Evolutionary conservation across 2,113 vertebrate species (phyloP).

Genomic region (Chamaea fasciata): DNA sequence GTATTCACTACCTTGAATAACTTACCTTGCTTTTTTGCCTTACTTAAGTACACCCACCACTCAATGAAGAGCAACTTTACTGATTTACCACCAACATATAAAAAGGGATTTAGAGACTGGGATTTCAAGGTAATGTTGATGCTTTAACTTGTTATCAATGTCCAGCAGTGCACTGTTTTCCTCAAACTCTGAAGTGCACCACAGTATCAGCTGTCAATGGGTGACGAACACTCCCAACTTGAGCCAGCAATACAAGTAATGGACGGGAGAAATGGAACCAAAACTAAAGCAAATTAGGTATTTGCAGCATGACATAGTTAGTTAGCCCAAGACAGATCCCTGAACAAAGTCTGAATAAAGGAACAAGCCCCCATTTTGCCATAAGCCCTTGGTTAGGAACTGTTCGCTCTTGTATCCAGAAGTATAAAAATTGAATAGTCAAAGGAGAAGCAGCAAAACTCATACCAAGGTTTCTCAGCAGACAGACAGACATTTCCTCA

Average conservation of each 20-base stretch:
- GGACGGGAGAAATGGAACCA: not conserved
- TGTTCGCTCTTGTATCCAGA: not conserved
- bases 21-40: not conserved
- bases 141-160: not conserved
- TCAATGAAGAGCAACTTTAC: not conserved
- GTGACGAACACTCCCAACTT: not conserved
- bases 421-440: not conserved
- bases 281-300: not conserved
- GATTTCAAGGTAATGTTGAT: not conserved
- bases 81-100: not conserved
- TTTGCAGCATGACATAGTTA: not conserved
- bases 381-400: not conserved
- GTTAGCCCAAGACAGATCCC: not conserved
- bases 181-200: not conserved
- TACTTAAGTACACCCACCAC: not conserved
- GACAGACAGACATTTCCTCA: slow-evolving; percentile 82
- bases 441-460: not conserved
- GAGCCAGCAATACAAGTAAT: not conserved
- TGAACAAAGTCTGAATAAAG: not conserved
- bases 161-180: not conserved
- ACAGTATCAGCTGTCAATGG: not conserved
- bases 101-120: not conserved
- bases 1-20: not conserved
- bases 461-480: slow-evolving; percentile 86
- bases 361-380: not conserved